Evolutionary conservation across 2,888 invertebrate species (phyloP).

Genomic region (Atethmia centrago): DNA sequence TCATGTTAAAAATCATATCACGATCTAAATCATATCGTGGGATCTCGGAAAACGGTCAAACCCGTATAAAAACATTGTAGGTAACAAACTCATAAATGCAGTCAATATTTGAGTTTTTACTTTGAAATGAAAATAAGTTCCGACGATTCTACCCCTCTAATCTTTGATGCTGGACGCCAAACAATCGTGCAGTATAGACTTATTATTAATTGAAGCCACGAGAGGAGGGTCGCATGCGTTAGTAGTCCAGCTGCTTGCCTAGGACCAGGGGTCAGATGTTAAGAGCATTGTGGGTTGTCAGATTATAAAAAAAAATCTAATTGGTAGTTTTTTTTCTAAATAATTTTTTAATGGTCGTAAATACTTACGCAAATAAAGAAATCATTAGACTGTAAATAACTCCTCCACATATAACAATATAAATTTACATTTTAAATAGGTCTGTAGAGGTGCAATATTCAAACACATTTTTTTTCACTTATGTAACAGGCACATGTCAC

Average conservation of each 20-base stretch:
- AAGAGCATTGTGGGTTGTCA: conserved; percentile 38
- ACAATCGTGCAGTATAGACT: conserved; percentile 78
- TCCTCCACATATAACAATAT: not conserved
- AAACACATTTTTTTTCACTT: too few species aligned
- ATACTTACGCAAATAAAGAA: not conserved
- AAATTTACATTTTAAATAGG: too few species aligned
- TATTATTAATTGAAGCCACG: conserved; percentile 80
- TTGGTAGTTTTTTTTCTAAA: not conserved
- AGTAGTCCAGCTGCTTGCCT: conserved; percentile 66
- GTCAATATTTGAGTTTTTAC: not conserved
- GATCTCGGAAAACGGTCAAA: not conserved
- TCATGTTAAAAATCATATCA: too few species aligned
- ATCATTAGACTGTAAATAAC: not conserved
- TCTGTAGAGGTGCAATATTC: too few species aligned
- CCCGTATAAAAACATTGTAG: not conserved
- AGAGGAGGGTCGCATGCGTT: conserved; percentile 51
- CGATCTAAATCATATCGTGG: not conserved
- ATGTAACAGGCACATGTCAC: not conserved
- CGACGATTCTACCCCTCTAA: conserved; percentile 55
- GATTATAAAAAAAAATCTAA: conserved; percentile 6
- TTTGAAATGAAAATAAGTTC: too few species aligned
- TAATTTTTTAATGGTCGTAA: not conserved
- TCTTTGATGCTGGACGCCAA: conserved; percentile 79
- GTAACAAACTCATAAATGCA: not conserved
- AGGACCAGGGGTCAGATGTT: conserved; percentile 67